phyloP scores from a whole-genome alignment of 30 jellyfish, hydroid and myxozoan species.

The Hydractinia echinata region DNA sequence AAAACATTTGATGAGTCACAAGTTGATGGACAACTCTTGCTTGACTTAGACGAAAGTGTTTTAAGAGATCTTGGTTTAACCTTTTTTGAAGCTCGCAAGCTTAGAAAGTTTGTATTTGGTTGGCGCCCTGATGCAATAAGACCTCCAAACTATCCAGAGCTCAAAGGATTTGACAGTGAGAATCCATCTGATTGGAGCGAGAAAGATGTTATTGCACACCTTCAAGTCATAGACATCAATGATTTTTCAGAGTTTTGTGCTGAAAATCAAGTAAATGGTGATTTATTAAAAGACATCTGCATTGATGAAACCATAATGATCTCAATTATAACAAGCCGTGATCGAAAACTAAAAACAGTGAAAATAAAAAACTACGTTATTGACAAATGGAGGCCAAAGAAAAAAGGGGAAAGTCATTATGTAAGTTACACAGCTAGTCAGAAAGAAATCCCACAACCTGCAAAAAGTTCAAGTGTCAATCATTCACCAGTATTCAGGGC shows the following conservation, averaged over 20 bases:
- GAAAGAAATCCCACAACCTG: neutral
- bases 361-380: slow-evolving; percentile 74
- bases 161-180: slow-evolving; percentile 22
- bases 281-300: slow-evolving; percentile 73
- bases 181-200: slow-evolving; percentile 80
- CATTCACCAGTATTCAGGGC: neutral
- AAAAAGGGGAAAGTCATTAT: slow-evolving; percentile 37
- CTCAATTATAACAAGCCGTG: slow-evolving; percentile 39
- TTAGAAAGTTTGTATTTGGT: slow-evolving; percentile 81
- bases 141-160: slow-evolving; percentile 12
- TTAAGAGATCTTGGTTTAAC: slow-evolving; percentile 73
- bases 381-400: slow-evolving; percentile 94
- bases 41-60: slow-evolving; percentile 87
- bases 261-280: slow-evolving; percentile 83
- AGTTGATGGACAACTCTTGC: slow-evolving; percentile 81
- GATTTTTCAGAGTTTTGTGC: slow-evolving; percentile 66
- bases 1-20: slow-evolving; percentile 55
- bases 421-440: neutral
- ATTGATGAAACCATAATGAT: slow-evolving; percentile 68
- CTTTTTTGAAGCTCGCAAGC: slow-evolving; percentile 78
- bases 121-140: slow-evolving; percentile 80
- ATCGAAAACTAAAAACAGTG: slow-evolving; percentile 63
- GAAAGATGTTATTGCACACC: slow-evolving; percentile 58
- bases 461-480: neutral
- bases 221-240: slow-evolving; percentile 46